Evolutionary conservation across 2,888 invertebrate genomes (phyloP), one percentile per base, ranked within the genome.

Genomic region (Pomacea canaliculata): DNA sequence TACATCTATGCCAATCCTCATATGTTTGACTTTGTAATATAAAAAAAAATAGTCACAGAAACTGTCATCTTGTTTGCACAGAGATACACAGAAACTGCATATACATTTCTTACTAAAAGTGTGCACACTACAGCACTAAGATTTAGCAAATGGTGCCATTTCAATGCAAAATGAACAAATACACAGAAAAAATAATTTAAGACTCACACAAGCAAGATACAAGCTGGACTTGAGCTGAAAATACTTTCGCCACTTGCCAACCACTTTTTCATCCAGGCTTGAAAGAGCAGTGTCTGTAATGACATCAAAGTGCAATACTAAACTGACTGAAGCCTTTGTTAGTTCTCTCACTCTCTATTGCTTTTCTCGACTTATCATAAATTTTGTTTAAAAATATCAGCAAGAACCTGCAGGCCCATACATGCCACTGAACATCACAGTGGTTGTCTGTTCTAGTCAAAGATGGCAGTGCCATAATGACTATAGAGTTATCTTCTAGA

Each of bases 201-300:
- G 37, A 87, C 92, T 91, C 89, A 93, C 93, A 88, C 93, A 93
- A 46, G 94, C 92, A 76, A 92, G 89, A 86, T 94, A 94, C 86
- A 94, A 93, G 62, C 91, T 90, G 72, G 92, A 89, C 87, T 94
- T 94, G 66, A 94, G 87, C 83, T 93, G 92, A 48, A 93, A 91
- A 87, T 94, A 94, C 81, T 92, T 92, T 71, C 91, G 92, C 94
- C 94, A 94, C 83, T 93, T 93, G 27, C 89, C 91, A 77, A 92
- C 92, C 73, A 91, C 85, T 82, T 91, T 91, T 48, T 90, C 89
- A 81, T 93, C 93, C 70, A 93, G 88, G 66, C 92, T 89, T 37
- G 91, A 87, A 73, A 94, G 85, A 49, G 92, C 91, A 82, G 92
- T 92, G 79, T 92, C 93, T 91, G 78, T 59, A 89, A 85, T 46